These are phyloP conservation scores for Notolabrus celidotus DNA, from an alignment of 2,797 vertebrate species.

Conservation along the genomic window DNA sequence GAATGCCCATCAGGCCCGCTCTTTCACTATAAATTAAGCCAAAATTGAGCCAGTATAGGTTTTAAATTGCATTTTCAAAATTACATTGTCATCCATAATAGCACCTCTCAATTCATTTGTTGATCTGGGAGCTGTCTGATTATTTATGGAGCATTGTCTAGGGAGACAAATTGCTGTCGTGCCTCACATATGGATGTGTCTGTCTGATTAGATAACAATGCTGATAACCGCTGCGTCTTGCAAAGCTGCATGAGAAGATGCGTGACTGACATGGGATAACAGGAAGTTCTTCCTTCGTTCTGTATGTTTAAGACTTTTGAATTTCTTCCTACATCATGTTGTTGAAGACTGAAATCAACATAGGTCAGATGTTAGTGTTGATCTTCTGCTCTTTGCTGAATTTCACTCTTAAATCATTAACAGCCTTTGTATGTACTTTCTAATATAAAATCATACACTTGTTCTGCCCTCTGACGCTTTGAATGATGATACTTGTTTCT, in stretches of 20 bases:
- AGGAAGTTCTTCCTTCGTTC: background rate
- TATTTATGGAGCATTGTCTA: slow-evolving; percentile 47
- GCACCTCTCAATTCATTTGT: slow-evolving; percentile 30
- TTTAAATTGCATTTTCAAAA: slow-evolving; percentile 28
- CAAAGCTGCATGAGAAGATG: slow-evolving; percentile 14
- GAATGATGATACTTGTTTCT: too few relatives aligned
- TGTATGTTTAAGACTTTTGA: background rate
- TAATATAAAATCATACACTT: too few relatives aligned
- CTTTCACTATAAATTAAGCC: background rate
- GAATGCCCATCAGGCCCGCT: background rate
- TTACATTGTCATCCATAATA: slow-evolving; percentile 15
- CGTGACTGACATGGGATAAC: background rate
- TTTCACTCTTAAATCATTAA: background rate
- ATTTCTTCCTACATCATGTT: background rate
- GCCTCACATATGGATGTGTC: slow-evolving; percentile 49
- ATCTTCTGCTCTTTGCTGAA: background rate
- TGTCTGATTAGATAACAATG: slow-evolving; percentile 56
- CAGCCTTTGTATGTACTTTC: too few relatives aligned
- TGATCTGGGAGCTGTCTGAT: slow-evolving; percentile 43
- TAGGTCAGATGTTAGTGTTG: background rate
- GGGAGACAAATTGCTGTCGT: slow-evolving; percentile 42
- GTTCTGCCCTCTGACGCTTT: too few relatives aligned
- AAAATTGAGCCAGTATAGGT: background rate
- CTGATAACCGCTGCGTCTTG: slow-evolving; percentile 29
- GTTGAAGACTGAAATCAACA: background rate